Conservation (phyloP, 2,113 vertebrate species). For the Prunella fulvescens region DNA sequence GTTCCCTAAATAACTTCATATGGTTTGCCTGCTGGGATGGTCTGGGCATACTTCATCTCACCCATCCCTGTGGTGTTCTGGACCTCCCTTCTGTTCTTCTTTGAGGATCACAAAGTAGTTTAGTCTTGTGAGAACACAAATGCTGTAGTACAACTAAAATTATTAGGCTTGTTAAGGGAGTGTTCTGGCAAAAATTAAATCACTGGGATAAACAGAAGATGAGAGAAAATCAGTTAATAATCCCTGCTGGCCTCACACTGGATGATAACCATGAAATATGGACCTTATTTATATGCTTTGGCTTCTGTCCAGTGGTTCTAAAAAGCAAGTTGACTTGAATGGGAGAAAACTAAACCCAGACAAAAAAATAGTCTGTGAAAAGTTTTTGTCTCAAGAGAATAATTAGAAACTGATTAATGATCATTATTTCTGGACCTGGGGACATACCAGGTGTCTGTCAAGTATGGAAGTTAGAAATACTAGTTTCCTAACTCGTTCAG, state of each 20-base stretch:
- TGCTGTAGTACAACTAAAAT: neutral
- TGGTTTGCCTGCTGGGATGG: neutral
- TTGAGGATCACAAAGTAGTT: neutral
- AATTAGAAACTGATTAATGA: neutral
- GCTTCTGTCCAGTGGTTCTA: neutral
- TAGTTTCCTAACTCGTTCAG: neutral
- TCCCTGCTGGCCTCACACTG: neutral
- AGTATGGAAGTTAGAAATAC: neutral
- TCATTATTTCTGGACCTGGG: neutral
- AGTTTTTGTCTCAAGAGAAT: neutral
- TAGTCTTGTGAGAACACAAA: neutral
- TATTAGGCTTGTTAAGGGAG: neutral
- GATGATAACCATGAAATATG: neutral
- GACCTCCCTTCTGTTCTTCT: neutral
- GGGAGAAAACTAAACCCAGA: neutral
- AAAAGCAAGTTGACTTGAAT: neutral
- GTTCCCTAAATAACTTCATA: neutral
- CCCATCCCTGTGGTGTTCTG: neutral
- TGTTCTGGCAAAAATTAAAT: neutral
- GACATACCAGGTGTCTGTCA: neutral
- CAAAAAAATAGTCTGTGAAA: neutral
- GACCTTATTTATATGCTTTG: neutral
- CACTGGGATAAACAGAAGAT: neutral
- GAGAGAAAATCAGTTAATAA: neutral
- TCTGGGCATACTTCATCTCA: accelerated